Evolutionary conservation across 2,113 vertebrate genomes (phyloP), one percentile per base, ranked within the genome.

Genomic region (Pristiophorus japonicus): DNA sequence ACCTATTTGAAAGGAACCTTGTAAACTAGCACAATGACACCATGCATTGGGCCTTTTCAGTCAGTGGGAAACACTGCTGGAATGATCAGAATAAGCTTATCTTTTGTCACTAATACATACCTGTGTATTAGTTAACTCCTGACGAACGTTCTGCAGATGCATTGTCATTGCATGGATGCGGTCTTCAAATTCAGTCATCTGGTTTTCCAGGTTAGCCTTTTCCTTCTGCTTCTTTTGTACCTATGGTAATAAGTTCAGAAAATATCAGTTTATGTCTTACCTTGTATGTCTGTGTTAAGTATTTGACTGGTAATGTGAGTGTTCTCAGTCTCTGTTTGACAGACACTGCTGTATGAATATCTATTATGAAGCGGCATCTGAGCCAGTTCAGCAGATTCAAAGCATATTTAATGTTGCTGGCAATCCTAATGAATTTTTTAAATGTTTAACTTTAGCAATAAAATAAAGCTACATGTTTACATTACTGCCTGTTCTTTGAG

Each of bases 91-190:
- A 88, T 55, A 30, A 59, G 24, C 59, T 92, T 8, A 63, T 51
- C 11, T 51, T 67, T 94, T 51, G 12, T 30, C 38, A 94, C 22
- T 70, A 94, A 38, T 34, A 10, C 95, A 95, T 97, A 99, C 99
- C 98, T 98, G 98, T 0, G 97, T 98, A 96, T 98, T 97, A 95
- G 96, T 96, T 81, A 98, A 96, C 96, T 99, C 98, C 30, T 98
- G 98, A 10, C 96, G 97, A n/a, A 98, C 96, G 34, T 98, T 98
- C 96, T 97, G 98, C 78, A 98, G 96, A 95, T 97, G 97, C 66
- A 97, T 96, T 0, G 96, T 45, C 97, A 98, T 97, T 0, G 97
- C 96, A 51, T 97, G 96, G 95, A 97, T 97, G 1, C 97, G 96
- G 12, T 99, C 98, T 95, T 97, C 97, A 95, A 96, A 97, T 95